Evolutionary conservation across 2,797 vertebrate species (phyloP), one percentile per base, ranked within the genome.

Genomic region (Sparus aurata): DNA sequence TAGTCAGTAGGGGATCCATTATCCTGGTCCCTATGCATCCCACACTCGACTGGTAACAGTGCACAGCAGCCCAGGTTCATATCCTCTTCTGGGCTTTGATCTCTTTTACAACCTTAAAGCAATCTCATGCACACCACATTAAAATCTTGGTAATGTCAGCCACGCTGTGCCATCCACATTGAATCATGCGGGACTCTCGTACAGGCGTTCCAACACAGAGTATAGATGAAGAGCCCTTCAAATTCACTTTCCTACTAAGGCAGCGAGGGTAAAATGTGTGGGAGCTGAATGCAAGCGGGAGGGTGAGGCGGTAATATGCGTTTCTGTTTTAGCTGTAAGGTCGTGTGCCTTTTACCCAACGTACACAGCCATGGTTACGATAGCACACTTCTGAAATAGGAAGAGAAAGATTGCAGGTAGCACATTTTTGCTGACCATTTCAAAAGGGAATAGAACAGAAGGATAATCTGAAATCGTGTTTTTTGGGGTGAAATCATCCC

Each of bases 41-140:
- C 55, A 70, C 70, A 83, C 70, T 84, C n/a, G 5, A 61, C 80
- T 22, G 30, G 79, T 76, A 90, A 84, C 87, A 85, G 76, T 88
- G 59, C 83, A 77, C 87, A 85, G 79, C 77, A 85, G 77, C 61
- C 61, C 75, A 73, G 82, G 85, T 90, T 87, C 83, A 84, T 67
- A 87, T 85, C 80, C 88, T 89, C 81, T 80, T 80, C 66, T 69
- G 38, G 66, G 79, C 89, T 92, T 91, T 92, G 87, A 94, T 93
- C 86, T 89, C 50, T 82, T 91, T 92, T 82, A 86, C 75, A 87
- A 86, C 85, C 84, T 91, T 82, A 84, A 87, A 90, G 86, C 81
- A 85, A 85, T 91, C 86, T 87, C 90, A 88, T 67, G 58, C 82
- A 88, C 85, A 87, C 73, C 82, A 88, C 91, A 90, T 92, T 91